A percentile compares a stretch with the other conserved stretches of the same genome.
Conservation (phyloP, 2,888 invertebrate species). For the Epistrophella euchroma region DNA sequence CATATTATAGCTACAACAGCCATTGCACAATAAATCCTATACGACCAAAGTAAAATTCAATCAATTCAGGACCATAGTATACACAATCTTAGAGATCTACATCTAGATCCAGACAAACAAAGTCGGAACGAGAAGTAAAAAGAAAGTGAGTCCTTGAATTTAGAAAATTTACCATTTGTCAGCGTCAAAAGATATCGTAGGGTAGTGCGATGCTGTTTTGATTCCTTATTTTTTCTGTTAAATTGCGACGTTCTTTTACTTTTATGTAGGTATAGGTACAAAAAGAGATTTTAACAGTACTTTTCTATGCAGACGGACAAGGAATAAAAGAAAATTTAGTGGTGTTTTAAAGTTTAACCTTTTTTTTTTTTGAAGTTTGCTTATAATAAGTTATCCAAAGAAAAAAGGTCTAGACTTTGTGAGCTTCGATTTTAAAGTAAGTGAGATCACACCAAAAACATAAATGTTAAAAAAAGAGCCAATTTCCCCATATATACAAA, state of each 20-base stretch:
- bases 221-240: constrained; percentile 43
- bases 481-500: too few relatives aligned
- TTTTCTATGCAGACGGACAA: not conserved
- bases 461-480: too few relatives aligned
- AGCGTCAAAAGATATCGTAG: constrained; percentile 69
- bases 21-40: constrained; percentile 40
- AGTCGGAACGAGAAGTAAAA: not conserved
- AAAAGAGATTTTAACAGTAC: not conserved
- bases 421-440: not conserved
- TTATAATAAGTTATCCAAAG: not conserved
- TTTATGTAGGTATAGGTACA: too few relatives aligned
- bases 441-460: too few relatives aligned
- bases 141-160: constrained; percentile 64
- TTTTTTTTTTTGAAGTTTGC: not conserved
- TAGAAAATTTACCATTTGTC: constrained; percentile 70
- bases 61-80: constrained; percentile 66
- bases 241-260: not conserved
- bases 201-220: constrained; percentile 60
- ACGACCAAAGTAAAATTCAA: constrained; percentile 67
- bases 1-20: constrained; percentile 6
- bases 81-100: constrained; percentile 21
- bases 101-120: constrained; percentile 32
- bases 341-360: not conserved
- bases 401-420: not conserved
- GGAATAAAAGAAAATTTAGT: not conserved